phyloP scores from a whole-genome alignment of 2,113 vertebrate genomes.

The Hystrix brachyura region DNA sequence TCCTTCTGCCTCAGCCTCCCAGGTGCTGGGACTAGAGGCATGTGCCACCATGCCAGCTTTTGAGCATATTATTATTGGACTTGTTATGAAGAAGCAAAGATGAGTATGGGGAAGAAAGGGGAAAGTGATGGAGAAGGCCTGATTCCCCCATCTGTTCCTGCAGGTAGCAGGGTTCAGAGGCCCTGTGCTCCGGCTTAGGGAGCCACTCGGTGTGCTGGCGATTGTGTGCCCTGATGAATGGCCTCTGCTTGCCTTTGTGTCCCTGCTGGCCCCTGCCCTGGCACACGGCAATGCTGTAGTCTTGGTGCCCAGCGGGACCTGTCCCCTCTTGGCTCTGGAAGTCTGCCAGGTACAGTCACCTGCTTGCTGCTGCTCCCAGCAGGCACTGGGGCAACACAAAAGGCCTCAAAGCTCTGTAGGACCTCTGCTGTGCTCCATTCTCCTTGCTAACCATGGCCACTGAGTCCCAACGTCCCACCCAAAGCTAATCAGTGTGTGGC shows the following conservation, averaged over 20 bases:
- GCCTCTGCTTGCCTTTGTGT: constrained; percentile 93
- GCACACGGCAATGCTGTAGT: constrained; percentile 91
- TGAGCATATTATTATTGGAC: neutral
- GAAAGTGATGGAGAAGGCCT: neutral
- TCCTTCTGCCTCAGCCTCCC: neutral
- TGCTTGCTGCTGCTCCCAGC: neutral
- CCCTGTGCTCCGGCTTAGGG: constrained; percentile 89
- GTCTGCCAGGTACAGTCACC: constrained; percentile 89
- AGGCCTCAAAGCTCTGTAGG: neutral
- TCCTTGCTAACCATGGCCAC: neutral
- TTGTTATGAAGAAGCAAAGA: neutral
- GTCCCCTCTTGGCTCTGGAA: constrained; percentile 90
- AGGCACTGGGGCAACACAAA: neutral
- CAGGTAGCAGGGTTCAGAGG: constrained; percentile 91
- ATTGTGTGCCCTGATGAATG: constrained; percentile 90
- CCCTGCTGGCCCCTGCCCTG: constrained; percentile 91
- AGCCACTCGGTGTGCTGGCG: constrained; percentile 93
- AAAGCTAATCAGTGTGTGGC: neutral
- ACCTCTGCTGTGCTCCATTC: neutral
- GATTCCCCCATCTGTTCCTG: neutral
- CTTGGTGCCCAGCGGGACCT: constrained; percentile 91
- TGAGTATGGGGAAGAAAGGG: neutral
- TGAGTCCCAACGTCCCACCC: neutral
- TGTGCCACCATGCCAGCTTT: neutral
- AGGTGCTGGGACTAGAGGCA: neutral